Evolutionary conservation across 2,888 invertebrate species (phyloP), one percentile per base, ranked within the genome.

Genomic region (Ptychoptera contaminata): DNA sequence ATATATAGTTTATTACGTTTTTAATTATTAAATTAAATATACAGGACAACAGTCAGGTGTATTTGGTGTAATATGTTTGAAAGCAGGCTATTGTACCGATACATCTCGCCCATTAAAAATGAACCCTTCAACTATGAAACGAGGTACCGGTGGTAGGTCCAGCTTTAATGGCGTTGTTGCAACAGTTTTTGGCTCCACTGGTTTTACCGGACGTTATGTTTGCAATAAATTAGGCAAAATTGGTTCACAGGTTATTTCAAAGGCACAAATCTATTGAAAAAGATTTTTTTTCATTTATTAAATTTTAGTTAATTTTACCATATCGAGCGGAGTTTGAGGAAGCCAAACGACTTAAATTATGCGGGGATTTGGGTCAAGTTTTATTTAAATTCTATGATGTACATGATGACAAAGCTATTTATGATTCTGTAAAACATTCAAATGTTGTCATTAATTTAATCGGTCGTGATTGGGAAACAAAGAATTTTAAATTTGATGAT

Each of bases 111-210:
- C 62, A 2, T 49, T 66, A 16, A 67, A 63, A 50, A 69, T 62
- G 42, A 80, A 79, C 63, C 58, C 79, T 44, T 72, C 82, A 8
- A 67, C 76, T 1, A 71, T 86, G 59, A 86, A 82, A 61, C 71
- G 82, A 50, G 91, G 90, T 29, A 85, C 88, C 15, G 91, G 90
- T 11, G 97, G 96, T 14, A 78, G 98, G 32, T 84, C 86, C 53
- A 96, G 94, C 58, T 98, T 97, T 64, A 97, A 86, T 67, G 98
- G 98, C 0, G 73, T 87, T 45, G 92, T 97, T 2, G 92, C 90
- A n/a, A 98, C 98, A n/a, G 85, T 98, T 1, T 96, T 97, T 63
- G 97, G 97, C 43, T 77, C 79, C 45, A 80, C 81, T 32, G 97
- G 97, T 2, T 91, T 90, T 58, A 67, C 96, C 1, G 98, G 97